Evolutionary conservation across 2,797 vertebrate genomes (phyloP), one percentile per base, ranked within the genome.

Genomic region (Diplodus sargus): DNA sequence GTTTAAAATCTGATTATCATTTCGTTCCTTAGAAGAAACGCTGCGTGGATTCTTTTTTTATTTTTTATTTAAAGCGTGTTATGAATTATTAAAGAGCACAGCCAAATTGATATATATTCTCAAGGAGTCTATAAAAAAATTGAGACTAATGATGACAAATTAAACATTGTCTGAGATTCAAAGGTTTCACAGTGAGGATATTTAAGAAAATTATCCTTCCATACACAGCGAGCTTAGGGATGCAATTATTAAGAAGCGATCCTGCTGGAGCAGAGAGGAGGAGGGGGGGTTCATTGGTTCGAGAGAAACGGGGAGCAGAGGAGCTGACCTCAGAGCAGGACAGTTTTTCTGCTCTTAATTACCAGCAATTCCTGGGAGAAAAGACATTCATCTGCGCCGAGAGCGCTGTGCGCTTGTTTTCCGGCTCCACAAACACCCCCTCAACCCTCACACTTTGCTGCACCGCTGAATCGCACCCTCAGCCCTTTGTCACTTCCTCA

Each of bases 251-350:
- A 79, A 52, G 66, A 63, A 53, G 47, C 15, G 3, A 51, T 14
- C 25, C n/a, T 52, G 70, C 67, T 25, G 43, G 45, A 30, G 64
- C 22, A 12, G 48, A 49, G 39, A 39, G 34, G 34, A 56, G 30
- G 52, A 23, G 34, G 34, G 23, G 53, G 43, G 14, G 11, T 76
- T 75, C 39, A 54, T 11, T 52, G 43, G 73, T 49, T 11, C 57
- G 15, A 22, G 42, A 66, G 48, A 76, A 69, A 52, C 49, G 51
- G 49, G 34, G 39, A 84, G 81, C 58, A 83, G 53, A 84, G 60
- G 59, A 81, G 42, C 66, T 80, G 86, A 87, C 82, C 82, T 89
- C 78, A 70, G 66, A 76, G 76, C 68, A 78, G 54, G 73, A 75
- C 47, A 42, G 43, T 80, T 83, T 72, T 43, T 65, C 47, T 74